Conservation (phyloP, 2,113 vertebrate species). For the Neoarius graeffei region DNA sequence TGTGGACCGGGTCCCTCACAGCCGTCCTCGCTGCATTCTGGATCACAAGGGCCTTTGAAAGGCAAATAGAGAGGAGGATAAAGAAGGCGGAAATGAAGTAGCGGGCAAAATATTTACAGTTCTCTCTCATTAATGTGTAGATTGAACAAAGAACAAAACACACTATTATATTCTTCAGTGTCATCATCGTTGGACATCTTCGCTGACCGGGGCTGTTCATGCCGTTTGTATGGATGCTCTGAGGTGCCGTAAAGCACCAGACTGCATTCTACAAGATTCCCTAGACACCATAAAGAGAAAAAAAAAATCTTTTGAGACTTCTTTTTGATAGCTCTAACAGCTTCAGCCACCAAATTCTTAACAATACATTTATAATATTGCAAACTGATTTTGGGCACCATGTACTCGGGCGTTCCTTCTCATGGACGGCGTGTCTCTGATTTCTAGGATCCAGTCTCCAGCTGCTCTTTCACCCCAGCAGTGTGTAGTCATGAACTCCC, state of each 20-base stretch:
- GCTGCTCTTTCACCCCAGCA: slow-evolving; percentile 91
- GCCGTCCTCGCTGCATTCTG: slow-evolving; percentile 89
- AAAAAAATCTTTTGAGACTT: neutral
- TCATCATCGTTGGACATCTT: slow-evolving; percentile 75
- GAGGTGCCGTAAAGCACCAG: slow-evolving; percentile 92
- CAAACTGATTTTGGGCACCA: slow-evolving; percentile 3
- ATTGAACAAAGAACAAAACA: slow-evolving; percentile 41
- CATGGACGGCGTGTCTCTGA: slow-evolving; percentile 83
- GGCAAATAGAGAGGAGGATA: slow-evolving; percentile 7
- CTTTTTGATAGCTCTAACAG: neutral
- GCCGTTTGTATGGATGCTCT: slow-evolving; percentile 77
- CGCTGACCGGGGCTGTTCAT: slow-evolving; percentile 77
- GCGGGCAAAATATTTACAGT: neutral
- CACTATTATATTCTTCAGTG: slow-evolving; percentile 86
- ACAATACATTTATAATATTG: neutral
- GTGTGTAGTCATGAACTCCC: slow-evolving; percentile 97
- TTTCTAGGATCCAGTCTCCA: slow-evolving; percentile 90
- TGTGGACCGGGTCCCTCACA: slow-evolving; percentile 91
- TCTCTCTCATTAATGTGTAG: neutral
- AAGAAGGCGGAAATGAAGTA: slow-evolving; percentile 42
- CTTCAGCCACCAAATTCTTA: neutral
- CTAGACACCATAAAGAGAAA: slow-evolving; percentile 60
- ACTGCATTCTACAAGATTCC: slow-evolving; percentile 87
- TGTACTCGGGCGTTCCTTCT: slow-evolving; percentile 73
- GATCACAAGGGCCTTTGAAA: slow-evolving; percentile 84